phyloP scores from a whole-genome alignment of 2,113 vertebrate genomes.

The Paramormyrops kingsleyae region DNA sequence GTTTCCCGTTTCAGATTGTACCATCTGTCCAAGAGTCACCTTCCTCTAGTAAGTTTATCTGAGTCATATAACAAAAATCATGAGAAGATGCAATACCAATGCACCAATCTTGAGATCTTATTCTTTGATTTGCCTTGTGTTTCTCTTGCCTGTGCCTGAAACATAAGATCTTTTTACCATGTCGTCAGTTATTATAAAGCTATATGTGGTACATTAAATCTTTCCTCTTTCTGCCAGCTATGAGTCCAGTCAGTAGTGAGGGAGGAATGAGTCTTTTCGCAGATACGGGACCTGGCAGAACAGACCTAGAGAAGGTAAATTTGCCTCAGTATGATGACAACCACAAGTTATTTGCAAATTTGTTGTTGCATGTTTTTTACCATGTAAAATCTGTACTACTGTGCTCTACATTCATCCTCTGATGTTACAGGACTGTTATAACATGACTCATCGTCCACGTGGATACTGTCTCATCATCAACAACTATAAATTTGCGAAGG shows the following conservation, averaged over 20 bases:
- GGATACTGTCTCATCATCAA: slow-evolving; percentile 55
- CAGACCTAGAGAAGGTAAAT: neutral
- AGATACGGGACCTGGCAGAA: neutral
- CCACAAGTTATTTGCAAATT: neutral
- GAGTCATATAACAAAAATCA: neutral
- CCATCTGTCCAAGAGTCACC: neutral
- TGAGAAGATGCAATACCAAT: neutral
- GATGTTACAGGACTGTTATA: slow-evolving; percentile 36
- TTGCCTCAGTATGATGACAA: neutral
- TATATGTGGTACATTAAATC: neutral
- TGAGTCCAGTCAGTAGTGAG: neutral
- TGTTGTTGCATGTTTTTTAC: neutral
- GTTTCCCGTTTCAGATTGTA: neutral
- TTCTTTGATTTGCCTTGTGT: neutral
- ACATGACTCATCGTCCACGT: slow-evolving; percentile 35
- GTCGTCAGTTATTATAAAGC: neutral
- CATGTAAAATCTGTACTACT: neutral
- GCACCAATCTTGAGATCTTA: neutral
- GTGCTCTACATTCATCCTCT: neutral
- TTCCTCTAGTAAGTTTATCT: slow-evolving; percentile 1
- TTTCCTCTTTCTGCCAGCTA: neutral
- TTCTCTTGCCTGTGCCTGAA: neutral
- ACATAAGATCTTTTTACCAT: neutral
- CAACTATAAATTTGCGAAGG: slow-evolving; percentile 42
- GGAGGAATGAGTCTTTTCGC: neutral